Evolutionary conservation across 1,140 invertebrate genomes (phyloP), one percentile per base, ranked within the genome.

Genomic region (Stegodyphus dumicola): DNA sequence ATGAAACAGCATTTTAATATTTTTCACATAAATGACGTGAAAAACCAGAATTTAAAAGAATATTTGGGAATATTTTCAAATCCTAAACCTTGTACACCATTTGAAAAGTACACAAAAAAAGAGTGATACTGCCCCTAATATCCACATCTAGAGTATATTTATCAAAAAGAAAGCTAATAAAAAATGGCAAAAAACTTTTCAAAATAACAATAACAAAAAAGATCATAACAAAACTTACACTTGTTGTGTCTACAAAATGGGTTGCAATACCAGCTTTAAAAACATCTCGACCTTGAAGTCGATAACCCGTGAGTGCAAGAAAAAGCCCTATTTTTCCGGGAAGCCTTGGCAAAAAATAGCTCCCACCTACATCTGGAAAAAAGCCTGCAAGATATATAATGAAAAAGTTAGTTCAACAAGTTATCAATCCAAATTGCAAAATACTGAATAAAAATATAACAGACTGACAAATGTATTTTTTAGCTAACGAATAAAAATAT

Each of bases 351-450:
- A 99, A 92, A 89, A 99, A 98, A 89, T 98, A 94, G 10, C 95
- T 94, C 11, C 94, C 97, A 52, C 99, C 99, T 67, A 99, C 98
- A 93, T 99, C 99, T 10, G 98, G 97, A 89, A 99, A 98, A 15
- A 99, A 92, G 75, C 93, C 93, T 91, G 70, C 5, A 87, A 75
- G 11, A 74, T 74, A 7, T 7, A 51, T 67, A 67, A 67, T 17
- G 11, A 67, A n/a, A 17, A 67, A 18, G 17, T 60, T 15, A 60
- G 9, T n/a, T n/a, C n/a, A n/a, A n/a, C n/a, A n/a, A 7, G 7
- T 60, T 60, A 11, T 15, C 1, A 60, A 9, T 11, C 9, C 56
- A 60, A 11, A 60, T 2, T 11, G 15, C 56, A 60, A 9, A 60
- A 60, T 11, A 5, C 9, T 15, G 15, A 60, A 60, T 60, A 60